A percentile compares a stretch with the other conserved stretches of the same genome.
Conservation (phyloP, 2,113 vertebrate species). For the Delphinus delphis region DNA sequence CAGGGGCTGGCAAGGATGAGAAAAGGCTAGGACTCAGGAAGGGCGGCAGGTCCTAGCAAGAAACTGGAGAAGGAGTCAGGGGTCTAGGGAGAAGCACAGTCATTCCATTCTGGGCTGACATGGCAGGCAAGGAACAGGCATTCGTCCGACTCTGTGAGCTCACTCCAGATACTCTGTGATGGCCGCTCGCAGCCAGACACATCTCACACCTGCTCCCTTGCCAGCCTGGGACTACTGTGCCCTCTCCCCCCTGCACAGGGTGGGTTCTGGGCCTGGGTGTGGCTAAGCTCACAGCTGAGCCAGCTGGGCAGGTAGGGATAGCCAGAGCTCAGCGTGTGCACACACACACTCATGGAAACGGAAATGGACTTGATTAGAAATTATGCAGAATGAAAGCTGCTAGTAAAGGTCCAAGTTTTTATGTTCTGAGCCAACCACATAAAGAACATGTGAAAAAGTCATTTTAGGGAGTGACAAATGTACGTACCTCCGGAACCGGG, state of each 20-base stretch:
- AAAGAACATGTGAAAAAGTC: slow-evolving; percentile 68
- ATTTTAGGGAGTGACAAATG: slow-evolving; percentile 65
- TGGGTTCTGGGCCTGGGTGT: background rate
- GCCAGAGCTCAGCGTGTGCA: accelerated
- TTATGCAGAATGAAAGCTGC: slow-evolving; percentile 30
- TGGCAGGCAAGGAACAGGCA: background rate
- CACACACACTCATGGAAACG: background rate
- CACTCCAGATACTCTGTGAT: accelerated
- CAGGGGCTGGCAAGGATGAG: background rate
- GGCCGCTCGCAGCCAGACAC: background rate
- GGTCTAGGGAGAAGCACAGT: background rate
- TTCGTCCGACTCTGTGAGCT: background rate
- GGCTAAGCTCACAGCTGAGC: background rate
- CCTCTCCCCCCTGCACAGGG: accelerated
- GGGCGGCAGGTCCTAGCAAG: background rate
- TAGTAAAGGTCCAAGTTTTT: slow-evolving; percentile 43
- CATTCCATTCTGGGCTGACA: background rate
- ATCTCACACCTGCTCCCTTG: background rate
- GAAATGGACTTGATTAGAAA: slow-evolving; percentile 38
- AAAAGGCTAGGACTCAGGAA: background rate
- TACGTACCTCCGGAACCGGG: slow-evolving; percentile 55
- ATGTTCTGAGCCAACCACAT: slow-evolving; percentile 47
- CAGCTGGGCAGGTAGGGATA: background rate
- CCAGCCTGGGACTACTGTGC: background rate
- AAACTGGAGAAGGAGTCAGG: background rate